A percentile compares a stretch with the other conserved stretches of the same genome.
Evolutionary conservation across 2,888 invertebrate species (phyloP).

Genomic region (Malacosoma neustria): DNA sequence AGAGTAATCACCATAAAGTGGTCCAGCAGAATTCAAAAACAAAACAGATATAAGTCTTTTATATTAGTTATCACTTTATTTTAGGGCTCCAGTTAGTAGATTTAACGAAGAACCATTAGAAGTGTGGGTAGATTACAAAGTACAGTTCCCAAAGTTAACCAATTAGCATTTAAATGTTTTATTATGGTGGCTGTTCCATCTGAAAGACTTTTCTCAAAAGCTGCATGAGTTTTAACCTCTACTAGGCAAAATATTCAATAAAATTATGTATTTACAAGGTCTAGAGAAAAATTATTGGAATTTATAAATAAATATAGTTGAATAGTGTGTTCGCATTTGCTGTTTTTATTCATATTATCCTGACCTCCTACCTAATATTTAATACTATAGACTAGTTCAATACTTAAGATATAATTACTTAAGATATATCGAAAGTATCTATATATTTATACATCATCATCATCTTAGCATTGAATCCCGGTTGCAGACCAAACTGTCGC

Average conservation of each 20-base stretch:
- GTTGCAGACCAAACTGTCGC: too few relatives aligned
- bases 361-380: too few relatives aligned
- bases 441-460: constrained; percentile 14
- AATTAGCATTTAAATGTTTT: constrained; percentile 17
- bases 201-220: constrained; percentile 17
- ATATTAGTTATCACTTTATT: constrained; percentile 15
- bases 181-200: constrained; percentile 17
- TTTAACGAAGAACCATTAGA: constrained; percentile 17
- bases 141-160: constrained; percentile 15
- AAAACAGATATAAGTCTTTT: constrained; percentile 14
- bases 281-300: constrained; percentile 14
- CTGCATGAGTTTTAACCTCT: constrained; percentile 14
- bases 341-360: constrained; percentile 8
- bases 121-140: constrained; percentile 17
- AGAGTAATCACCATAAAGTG: constrained; percentile 21
- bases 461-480: too few relatives aligned
- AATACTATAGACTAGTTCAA: constrained; percentile 10
- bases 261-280: constrained; percentile 16
- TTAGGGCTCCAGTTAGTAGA: constrained; percentile 13
- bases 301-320: constrained; percentile 12
- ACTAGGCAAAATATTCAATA: constrained; percentile 14
- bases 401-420: constrained; percentile 8
- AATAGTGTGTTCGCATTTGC: constrained; percentile 4
- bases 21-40: constrained; percentile 20
- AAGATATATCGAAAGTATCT: constrained; percentile 12